Base-by-base conservation (phyloP, 2,797 vertebrate genomes). In the Helarctos malayanus region DNA sequence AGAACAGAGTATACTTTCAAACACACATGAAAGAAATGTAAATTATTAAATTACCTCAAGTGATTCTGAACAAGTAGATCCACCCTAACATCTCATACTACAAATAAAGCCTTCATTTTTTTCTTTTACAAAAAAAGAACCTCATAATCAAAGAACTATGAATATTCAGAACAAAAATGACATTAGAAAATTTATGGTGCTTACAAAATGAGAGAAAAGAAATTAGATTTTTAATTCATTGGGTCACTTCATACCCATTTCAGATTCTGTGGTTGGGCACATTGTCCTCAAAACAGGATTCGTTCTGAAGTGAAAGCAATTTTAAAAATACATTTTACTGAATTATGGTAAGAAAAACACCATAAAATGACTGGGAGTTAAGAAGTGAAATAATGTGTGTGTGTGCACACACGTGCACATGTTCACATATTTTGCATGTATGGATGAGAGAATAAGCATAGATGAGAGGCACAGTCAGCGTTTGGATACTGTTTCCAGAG, bases 11-110 rank as follows among this genome's bases (percentile, higher is more conserved):
- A 89, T 35, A 25, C 9, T 76, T 84, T 96, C 85, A 92, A 9
- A 97, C 79, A 61, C 94, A 82, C 7, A 89, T 95, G 25, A 97
- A 95, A 96, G 89, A 96, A 85, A 82, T 86, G 80, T 87, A 95
- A 96, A 95, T 93, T 97, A 94, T 94, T 92, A 92, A 97, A 91
- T 52, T 93, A 92, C 61, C 78, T 68, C 59, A 96, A 97, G 97
- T 96, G 95, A 76, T 59, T 94, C 84, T 27, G 94, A 85, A 82
- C 69, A 93, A 95, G 90, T 63, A 56, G 12, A 41, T 9, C 76
- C 71, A 92, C 88, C 73, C 49, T 68, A 92, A 80, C 38, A 95
- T 85, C 65, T 95, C n/a, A 27, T 45, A 71, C 47, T 82, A 91
- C 41, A 89, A 97, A 89, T 94, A 97, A 63, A 2, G 19, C 1